phyloP scores from a whole-genome alignment of 2,113 vertebrate species.

The Larimichthys polyactis region DNA sequence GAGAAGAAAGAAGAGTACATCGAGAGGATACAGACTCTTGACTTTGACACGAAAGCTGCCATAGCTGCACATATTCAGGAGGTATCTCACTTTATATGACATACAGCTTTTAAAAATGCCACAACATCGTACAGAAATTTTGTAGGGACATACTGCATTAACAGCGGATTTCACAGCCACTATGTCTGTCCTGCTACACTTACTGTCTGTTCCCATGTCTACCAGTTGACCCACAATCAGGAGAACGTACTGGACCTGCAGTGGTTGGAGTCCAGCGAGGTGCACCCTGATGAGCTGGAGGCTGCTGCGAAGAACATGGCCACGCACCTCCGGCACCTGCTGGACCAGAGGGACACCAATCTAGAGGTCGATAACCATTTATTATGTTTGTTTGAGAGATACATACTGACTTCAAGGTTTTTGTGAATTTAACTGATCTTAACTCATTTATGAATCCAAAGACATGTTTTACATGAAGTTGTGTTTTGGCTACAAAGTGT shows the following conservation, averaged over 20 bases:
- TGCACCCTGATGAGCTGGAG: constrained; percentile 90
- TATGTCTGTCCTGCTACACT: neutral
- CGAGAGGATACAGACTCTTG: constrained; percentile 92
- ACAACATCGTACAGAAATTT: neutral
- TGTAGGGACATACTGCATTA: neutral
- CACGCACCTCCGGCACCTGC: constrained; percentile 88
- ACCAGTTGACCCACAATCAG: constrained; percentile 93
- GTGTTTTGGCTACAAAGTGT: neutral
- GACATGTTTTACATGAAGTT: neutral
- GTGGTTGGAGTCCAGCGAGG: constrained; percentile 90
- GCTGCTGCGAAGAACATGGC: constrained; percentile 89
- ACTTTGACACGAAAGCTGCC: constrained; percentile 95
- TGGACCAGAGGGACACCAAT: constrained; percentile 91
- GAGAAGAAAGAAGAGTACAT: constrained; percentile 96
- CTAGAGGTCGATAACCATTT: constrained; percentile 84
- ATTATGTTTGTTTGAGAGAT: neutral
- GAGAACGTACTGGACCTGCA: constrained; percentile 95
- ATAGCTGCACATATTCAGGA: constrained; percentile 96
- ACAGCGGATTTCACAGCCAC: neutral
- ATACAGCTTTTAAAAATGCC: neutral
- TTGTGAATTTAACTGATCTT: neutral
- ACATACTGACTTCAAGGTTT: too few species aligned
- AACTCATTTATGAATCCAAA: neutral
- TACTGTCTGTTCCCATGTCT: neutral
- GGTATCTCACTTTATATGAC: constrained; percentile 80